Evolutionary conservation across 64 coral and sea anemone genomes (phyloP).

Genomic region (Orbicella faveolata): DNA sequence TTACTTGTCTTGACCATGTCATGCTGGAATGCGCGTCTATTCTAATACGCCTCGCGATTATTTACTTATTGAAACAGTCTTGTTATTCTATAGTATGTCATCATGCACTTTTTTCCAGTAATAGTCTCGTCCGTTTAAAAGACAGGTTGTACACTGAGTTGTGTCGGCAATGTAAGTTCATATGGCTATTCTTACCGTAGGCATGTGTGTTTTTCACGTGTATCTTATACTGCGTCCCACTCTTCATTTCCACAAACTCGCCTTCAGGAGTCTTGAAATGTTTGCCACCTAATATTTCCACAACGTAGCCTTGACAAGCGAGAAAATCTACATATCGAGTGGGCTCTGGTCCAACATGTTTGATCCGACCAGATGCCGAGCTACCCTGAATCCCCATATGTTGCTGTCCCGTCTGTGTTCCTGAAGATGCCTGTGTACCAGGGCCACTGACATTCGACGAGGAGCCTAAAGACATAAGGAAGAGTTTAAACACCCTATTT

Average conservation of each 20-base stretch:
- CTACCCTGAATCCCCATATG: neutral
- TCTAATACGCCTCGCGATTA: too few relatives aligned
- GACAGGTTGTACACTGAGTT: neutral
- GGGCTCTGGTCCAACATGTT: neutral
- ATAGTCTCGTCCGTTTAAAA: too few relatives aligned
- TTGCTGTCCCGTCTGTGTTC: neutral
- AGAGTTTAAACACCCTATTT: too few relatives aligned
- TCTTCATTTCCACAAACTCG: too few relatives aligned
- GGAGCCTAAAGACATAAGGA: too few relatives aligned
- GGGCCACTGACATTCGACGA: too few relatives aligned
- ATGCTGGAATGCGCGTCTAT: too few relatives aligned
- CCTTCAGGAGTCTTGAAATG: conserved; percentile 38
- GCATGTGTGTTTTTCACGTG: conserved; percentile 24
- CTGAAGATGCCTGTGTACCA: neutral
- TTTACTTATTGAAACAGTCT: too few relatives aligned
- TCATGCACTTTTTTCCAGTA: too few relatives aligned
- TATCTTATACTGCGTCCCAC: conserved; percentile 57
- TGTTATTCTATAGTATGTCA: too few relatives aligned
- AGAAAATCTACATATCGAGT: conserved; percentile 22
- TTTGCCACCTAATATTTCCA: conserved; percentile 49
- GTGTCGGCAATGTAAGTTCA: too few relatives aligned
- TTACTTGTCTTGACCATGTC: too few relatives aligned
- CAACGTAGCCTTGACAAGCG: neutral
- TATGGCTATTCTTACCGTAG: conserved; percentile 42
- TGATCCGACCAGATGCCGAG: neutral